Base-by-base conservation (phyloP, 2,113 vertebrate genomes). In the Paracanthobrama guichenoti region DNA sequence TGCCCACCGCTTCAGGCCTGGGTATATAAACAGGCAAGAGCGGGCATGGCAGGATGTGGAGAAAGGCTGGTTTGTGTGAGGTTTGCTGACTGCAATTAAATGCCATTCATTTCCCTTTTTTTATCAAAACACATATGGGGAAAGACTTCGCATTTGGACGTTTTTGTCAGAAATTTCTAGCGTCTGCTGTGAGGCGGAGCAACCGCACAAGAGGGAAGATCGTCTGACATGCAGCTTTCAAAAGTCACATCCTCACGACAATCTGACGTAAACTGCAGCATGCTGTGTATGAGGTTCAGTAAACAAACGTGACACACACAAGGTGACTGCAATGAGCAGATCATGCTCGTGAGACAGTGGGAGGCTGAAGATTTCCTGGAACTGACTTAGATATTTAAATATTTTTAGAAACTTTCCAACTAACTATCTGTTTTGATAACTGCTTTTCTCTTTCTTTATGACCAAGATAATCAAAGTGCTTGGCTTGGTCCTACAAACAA, bases 1-100 rank as follows among this genome's bases (percentile, higher is more conserved):
- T 67, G 74, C 24, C 78, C 64, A 78, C 35, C 78, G 77, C 77
- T 62, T 72, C 26, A 44, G 13, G 16, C 12, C 13, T 60, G 55
- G 53, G 39, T 50, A 75, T 9, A 87, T 82, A 85, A 80, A 83
- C 81, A 79, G 22, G 4, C 42, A 86, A 39, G 22, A 83, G 53
- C 44, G 26, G 81, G 53, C 14, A 42, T 50, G 18, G 28, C 75
- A 86, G 81, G 57, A 88, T 60, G 76, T 83, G 76, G 69, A 60
- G 53, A 67, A 72, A 75, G 39, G 66, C 35, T 73, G 35, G 64
- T 57, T n/a, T 85, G 46, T 59, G 35, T 82, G 55, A 85, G 39
- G 71, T 82, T 57, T 79, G 74, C 53, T 85, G 79, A 87, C 82
- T 64, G 81, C 50, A 67, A 62, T 46, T 85, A 64, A 50, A 76